Base-by-base conservation (phyloP, 2,113 vertebrate genomes). In the Antechinus flavipes region DNA sequence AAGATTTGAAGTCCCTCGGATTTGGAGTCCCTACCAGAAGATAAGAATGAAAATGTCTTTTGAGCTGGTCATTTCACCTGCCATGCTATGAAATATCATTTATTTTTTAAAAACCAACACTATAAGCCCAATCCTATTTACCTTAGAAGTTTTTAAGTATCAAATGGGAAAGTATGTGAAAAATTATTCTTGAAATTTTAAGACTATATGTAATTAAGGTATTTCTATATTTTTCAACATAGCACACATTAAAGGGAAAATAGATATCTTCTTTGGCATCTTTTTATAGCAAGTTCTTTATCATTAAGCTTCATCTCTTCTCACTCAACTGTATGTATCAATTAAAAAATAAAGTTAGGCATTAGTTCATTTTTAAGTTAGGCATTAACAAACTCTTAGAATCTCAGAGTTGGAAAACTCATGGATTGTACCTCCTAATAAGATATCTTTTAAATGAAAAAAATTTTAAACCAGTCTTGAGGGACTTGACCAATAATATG, bases 381-480 rank as follows among this genome's bases (percentile, higher is more conserved):
- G 93, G 90, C 97, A 96, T 97, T 96, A 94, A 95, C 91, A 58
- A 68, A 90, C 95, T 96, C 91, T 89, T 92, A 76, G 89, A 90
- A 95, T 95, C 92, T 90, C 95, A 91, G 95, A 97, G 46, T 46
- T 47, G 93, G 96, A 52, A 93, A 93, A 97, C 30, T 19, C 26
- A 84, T 49, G 35, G 14, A 50, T 61, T 95, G 35, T 54, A 93
- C 90, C 96, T 95, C 95, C 49, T 94, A 90, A 95, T 22, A 42
- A 96, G 95, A 94, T 95, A 94, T 91, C 54, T 24, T 95, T 95
- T 95, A 61, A 90, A 92, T 89, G 90, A 54, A 55, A 97, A 95
- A 95, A 93, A 97, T 96, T 98, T 98, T 94, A 76, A 97, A 98
- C 97, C 97, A 98, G 91, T 93, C 96, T 92, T 94, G 94, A 54